A percentile compares a stretch with the other conserved stretches of the same genome.
Evolutionary conservation across 1,140 invertebrate species (phyloP).

Genomic region (Drosophila sulfurigaster): DNA sequence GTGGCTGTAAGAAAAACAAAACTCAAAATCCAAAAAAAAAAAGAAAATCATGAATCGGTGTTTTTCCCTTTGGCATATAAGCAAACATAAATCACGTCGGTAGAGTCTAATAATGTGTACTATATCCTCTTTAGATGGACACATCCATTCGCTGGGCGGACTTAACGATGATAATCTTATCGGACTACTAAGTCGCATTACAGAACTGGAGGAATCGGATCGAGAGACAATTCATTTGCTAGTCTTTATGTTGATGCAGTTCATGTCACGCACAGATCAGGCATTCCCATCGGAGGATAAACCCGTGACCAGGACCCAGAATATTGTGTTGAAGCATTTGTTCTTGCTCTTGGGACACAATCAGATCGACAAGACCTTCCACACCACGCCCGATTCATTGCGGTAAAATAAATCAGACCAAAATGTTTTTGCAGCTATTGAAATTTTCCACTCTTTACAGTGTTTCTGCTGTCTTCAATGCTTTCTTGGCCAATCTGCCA

Average conservation of each 20-base stretch:
- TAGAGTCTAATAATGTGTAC: background rate
- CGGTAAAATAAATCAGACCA: constrained; percentile 86
- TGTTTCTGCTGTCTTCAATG: constrained; percentile 96
- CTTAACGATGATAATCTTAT: constrained; percentile 90
- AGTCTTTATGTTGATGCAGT: constrained; percentile 98
- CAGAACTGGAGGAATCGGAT: constrained; percentile 97
- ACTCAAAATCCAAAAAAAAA: constrained; percentile 18
- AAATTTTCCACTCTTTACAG: constrained; percentile 61
- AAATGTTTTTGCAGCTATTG: background rate
- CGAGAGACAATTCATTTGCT: constrained; percentile 97
- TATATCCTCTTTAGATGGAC: constrained; percentile 87
- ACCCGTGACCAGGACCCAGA: constrained; percentile 90
- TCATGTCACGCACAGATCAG: constrained; percentile 90
- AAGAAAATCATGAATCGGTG: constrained; percentile 10
- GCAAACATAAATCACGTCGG: background rate
- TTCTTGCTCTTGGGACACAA: constrained; percentile 97
- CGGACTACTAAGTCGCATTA: constrained; percentile 90
- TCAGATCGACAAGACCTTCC: constrained; percentile 94
- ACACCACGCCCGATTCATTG: constrained; percentile 94
- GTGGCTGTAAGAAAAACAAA: constrained; percentile 65
- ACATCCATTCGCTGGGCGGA: constrained; percentile 90
- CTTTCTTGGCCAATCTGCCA: constrained; percentile 96
- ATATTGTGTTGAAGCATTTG: constrained; percentile 95
- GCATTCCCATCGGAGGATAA: constrained; percentile 95
- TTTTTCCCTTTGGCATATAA: background rate